These are phyloP conservation scores for Crypturellus undulatus DNA, from an alignment of 2,113 vertebrate genomes.

Conservation along the genomic window DNA sequence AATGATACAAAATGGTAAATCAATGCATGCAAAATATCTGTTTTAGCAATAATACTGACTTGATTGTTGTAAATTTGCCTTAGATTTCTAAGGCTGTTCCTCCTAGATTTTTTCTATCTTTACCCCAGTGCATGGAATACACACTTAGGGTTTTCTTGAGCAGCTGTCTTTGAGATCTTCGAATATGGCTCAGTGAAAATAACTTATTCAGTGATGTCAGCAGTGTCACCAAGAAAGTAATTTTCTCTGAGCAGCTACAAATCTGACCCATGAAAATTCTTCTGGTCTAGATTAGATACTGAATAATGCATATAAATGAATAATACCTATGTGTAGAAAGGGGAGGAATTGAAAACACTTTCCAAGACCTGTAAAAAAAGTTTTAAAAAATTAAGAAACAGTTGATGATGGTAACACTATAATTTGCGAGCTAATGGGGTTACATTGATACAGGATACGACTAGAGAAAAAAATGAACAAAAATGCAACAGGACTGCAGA, in stretches of 20 bases:
- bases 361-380: neutral
- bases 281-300: neutral
- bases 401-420: neutral
- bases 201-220: neutral
- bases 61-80: neutral
- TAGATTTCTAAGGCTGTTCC: constrained; percentile 1
- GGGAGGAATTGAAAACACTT: neutral
- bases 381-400: neutral
- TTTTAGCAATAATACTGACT: neutral
- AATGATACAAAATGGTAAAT: neutral
- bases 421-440: neutral
- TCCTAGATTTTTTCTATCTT: neutral
- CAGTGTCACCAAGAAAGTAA: neutral
- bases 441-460: neutral
- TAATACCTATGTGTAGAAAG: neutral
- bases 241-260: neutral
- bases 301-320: constrained; percentile 16
- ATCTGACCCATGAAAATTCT: neutral
- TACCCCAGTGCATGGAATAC: neutral
- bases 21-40: neutral
- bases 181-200: neutral
- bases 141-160: fast-evolving
- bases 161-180: neutral
- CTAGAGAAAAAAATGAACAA: neutral
- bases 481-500: neutral